Evolutionary conservation across 2,797 vertebrate species (phyloP).

Genomic region (Setipinna tenuifilis): DNA sequence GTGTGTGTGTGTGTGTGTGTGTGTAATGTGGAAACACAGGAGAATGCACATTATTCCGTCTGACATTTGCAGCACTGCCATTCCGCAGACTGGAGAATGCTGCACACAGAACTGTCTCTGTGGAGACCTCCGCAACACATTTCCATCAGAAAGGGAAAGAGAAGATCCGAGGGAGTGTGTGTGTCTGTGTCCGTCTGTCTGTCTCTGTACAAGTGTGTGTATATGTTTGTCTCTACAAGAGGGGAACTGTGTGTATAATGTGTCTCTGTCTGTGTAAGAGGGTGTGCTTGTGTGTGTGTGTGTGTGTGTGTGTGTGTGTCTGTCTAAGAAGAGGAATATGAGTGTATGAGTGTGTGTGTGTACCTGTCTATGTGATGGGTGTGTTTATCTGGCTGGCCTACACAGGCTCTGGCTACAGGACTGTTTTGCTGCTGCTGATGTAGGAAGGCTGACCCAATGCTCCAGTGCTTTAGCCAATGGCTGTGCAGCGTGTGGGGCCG

Average conservation of each 20-base stretch:
- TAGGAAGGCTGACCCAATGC: background rate
- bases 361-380: background rate
- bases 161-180: background rate
- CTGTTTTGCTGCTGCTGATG: background rate
- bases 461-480: background rate
- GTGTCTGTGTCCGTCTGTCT: background rate
- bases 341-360: background rate
- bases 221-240: background rate
- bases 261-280: background rate
- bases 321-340: too few relatives aligned
- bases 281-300: background rate
- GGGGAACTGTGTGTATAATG: too few relatives aligned
- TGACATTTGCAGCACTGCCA: background rate
- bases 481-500: background rate
- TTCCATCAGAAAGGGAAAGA: background rate
- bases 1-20: conserved; percentile 25
- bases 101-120: background rate
- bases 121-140: background rate
- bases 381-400: background rate
- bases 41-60: conserved; percentile 27
- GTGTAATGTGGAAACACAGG: conserved; percentile 12
- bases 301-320: background rate
- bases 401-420: background rate
- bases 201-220: background rate
- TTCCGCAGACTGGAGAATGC: background rate